These are phyloP conservation scores for Myotis planiceps DNA, from an alignment of 2,797 vertebrate genomes.

Conservation along the genomic window DNA sequence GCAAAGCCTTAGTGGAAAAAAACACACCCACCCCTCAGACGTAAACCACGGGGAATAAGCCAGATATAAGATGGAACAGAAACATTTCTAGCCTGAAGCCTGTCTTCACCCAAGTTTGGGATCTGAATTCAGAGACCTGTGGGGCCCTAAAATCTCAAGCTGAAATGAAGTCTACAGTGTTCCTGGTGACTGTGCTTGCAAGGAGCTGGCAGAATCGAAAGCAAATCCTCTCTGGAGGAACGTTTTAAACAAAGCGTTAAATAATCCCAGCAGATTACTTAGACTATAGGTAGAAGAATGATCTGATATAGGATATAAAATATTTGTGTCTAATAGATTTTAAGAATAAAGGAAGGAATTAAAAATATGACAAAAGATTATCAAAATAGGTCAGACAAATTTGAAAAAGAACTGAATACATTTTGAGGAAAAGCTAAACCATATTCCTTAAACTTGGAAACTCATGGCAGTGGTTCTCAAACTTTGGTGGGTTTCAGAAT, in stretches of 20 bases:
- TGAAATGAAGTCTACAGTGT: background rate
- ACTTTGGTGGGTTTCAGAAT: no score
- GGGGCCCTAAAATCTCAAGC: background rate
- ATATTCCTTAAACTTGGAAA: background rate
- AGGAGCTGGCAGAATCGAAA: background rate
- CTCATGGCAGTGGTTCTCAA: background rate
- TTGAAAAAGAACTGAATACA: background rate
- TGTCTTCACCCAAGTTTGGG: background rate
- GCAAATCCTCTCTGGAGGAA: background rate
- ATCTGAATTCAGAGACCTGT: background rate
- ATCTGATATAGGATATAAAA: background rate
- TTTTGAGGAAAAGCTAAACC: background rate
- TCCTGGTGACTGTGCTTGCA: background rate
- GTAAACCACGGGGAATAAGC: background rate
- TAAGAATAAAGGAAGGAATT: constrained; percentile 46
- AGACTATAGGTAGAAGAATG: background rate
- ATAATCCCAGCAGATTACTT: background rate
- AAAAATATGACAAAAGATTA: background rate
- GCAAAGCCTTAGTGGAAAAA: background rate
- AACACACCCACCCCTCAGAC: background rate
- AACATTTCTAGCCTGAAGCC: background rate
- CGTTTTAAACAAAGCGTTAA: background rate
- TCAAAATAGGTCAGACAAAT: background rate
- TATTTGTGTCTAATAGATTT: background rate
- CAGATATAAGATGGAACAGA: background rate